Base-by-base conservation (phyloP, 2,888 invertebrate genomes). In the Busseola fusca region DNA sequence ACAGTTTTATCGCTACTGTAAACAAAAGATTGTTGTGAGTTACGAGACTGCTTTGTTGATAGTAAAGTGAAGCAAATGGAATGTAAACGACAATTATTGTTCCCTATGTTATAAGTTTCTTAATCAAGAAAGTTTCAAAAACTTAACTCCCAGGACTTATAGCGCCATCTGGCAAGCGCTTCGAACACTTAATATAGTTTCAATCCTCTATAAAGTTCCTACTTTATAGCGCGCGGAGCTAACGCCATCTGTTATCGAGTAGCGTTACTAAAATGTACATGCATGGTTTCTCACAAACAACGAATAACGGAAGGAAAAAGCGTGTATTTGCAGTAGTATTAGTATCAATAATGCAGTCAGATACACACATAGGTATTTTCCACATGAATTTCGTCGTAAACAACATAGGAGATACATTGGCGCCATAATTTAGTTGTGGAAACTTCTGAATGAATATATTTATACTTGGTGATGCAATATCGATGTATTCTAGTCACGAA, bases 211-310 rank as follows among this genome's bases (percentile, higher is more conserved):
- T 52, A 3, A 52, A 45, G 45, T 34, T 59, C 0, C 3, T 12
- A 40, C 10, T 10, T 4, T 1, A 76, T 5, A 1, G 9, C 42
- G 14, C n/a, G 66, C 52, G 2, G 10, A 34, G 5, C 58, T 62
- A 74, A 0, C 82, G 91, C 90, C 91, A 92, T 87, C 92, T 92
- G 52, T 76, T 58, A 83, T 64, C 69, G 84, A 92, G 87, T 93
- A 92, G 93, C 82, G 12, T 18, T 42, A 74, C 62, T 63, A 30
- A 50, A 54, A 37, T 21, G 7, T 0, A 16, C 21, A n/a, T 40
- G n/a, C 14, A 16, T 25, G 14, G 25, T 27, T 52, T 30, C n/a
- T 42, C 12, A 21, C 6, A 2, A 3, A 25, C 0, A 34, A 34
- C 7, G 21, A 50, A 52, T 18, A 58, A 56, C 7, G 30, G 21